Conservation (phyloP, 2,888 invertebrate species). For the Drosophila quinaria region DNA sequence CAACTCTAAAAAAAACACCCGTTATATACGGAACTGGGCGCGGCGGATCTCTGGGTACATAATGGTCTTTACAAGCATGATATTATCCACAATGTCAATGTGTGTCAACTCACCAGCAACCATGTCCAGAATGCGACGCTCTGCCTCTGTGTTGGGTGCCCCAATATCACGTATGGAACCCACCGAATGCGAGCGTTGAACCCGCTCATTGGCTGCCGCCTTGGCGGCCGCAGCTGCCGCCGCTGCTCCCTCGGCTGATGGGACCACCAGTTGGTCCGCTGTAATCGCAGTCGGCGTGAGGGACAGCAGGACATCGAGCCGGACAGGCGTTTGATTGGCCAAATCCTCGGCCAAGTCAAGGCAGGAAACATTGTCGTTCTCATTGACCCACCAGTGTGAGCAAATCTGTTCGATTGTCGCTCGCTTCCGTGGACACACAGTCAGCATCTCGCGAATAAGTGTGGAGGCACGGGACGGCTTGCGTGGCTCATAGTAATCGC, state of each 20-base stretch:
- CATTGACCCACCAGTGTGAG: conserved; percentile 98
- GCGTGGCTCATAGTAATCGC: conserved; percentile 98
- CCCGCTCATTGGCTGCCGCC: conserved; percentile 87
- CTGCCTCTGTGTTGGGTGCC: conserved; percentile 88
- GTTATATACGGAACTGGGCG: conserved; percentile 54
- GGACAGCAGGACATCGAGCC: conserved; percentile 94
- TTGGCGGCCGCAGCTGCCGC: conserved; percentile 83
- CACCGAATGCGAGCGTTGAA: conserved; percentile 89
- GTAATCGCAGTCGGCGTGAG: conserved; percentile 93
- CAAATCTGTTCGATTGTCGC: conserved; percentile 98
- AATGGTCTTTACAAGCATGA: conserved; percentile 53
- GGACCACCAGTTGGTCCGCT: conserved; percentile 91
- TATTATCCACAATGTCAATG: conserved; percentile 3
- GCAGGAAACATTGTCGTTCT: conserved; percentile 92
- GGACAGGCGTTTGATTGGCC: conserved; percentile 95
- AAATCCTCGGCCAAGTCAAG: conserved; percentile 94
- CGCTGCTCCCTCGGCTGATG: conserved; percentile 86
- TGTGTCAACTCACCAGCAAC: conserved; percentile 86
- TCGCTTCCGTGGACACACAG: conserved; percentile 94
- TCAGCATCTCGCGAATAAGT: conserved; percentile 96
- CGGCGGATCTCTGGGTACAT: conserved; percentile 40
- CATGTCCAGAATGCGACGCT: conserved; percentile 90
- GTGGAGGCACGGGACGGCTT: conserved; percentile 97
- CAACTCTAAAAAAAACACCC: too few relatives aligned
- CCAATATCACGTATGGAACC: conserved; percentile 91